Base-by-base conservation (phyloP, 2,113 vertebrate genomes). In the Ariopsis seemanni region DNA sequence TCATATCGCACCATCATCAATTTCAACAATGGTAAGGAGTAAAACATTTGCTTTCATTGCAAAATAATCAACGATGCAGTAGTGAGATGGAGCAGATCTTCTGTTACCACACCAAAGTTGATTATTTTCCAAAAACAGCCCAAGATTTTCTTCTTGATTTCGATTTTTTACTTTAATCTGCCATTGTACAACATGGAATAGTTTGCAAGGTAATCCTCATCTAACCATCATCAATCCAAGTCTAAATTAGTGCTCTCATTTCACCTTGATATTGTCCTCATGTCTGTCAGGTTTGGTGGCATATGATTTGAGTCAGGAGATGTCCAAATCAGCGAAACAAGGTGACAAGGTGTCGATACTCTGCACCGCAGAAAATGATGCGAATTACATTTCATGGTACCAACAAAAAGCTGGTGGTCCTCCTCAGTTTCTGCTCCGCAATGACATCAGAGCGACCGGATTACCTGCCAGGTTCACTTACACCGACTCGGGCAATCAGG, bases 401-500 rank as follows among this genome's bases (percentile, higher is more conserved):
- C 78, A 87, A 50, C 86, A 90, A 78, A 90, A 89, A 63, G 3
- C 71, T 50, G 88, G 79, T 52, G 60, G 50, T 17, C 34, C 14
- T 55, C 88, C 88, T 18, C 25, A 34, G 10, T 87, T 87, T 34
- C 17, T 89, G 48, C 62, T 89, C n/a, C 25, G 1, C n/a, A 52
- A 71, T 0, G 50, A 84, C 50, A 25, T 1, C 57, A 72, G 84
- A 48, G 74, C 87, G 48, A 82, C 11, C 42, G 84, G 84, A 4
- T 9, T 88, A 18, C 9, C 84, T 17, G 75, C n/a, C 80, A 88
- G 89, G 63, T 90, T 90, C 81, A 84, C 84, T 9, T 88, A 67
- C 82, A 84, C 87, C 0, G 63, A 25, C n/a, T 69, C 30, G n/a
- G 85, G 84, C 15, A 10, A 30, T 7, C 25, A 84, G 4, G 67